Percentiles rank a stretch among this genome's conserved stretches.
Conservation (phyloP, 1,140 invertebrate species). For the Tetramorium simillimum region DNA sequence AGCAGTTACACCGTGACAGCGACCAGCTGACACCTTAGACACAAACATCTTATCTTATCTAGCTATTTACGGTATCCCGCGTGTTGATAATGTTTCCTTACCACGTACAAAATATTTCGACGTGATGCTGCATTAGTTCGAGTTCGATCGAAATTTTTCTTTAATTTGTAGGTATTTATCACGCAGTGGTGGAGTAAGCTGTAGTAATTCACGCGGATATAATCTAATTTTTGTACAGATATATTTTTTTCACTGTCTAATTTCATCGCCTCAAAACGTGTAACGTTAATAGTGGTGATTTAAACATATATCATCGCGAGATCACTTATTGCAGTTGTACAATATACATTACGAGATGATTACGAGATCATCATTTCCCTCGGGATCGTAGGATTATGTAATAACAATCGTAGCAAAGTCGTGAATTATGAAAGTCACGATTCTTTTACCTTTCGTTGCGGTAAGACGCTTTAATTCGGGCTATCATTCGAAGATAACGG, state of each 20-base stretch:
- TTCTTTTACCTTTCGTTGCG: slow-evolving; percentile 17
- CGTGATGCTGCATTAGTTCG: neutral
- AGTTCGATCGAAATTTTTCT: neutral
- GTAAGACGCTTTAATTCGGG: slow-evolving; percentile 1
- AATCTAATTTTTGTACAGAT: neutral
- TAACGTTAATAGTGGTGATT: neutral
- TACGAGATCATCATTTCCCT: neutral
- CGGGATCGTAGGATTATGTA: neutral
- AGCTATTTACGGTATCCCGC: neutral
- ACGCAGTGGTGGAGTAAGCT: no score
- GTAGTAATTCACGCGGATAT: neutral
- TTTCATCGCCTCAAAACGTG: neutral
- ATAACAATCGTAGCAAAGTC: neutral
- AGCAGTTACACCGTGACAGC: slow-evolving; percentile 18
- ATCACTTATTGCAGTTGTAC: neutral
- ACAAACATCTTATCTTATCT: slow-evolving; percentile 14
- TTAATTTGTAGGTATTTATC: neutral
- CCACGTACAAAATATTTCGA: neutral
- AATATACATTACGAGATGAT: slow-evolving; percentile 6
- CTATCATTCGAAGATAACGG: slow-evolving; percentile 29
- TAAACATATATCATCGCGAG: neutral
- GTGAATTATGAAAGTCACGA: slow-evolving; percentile 35
- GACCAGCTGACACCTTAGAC: neutral
- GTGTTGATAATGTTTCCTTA: neutral
- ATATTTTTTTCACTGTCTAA: neutral